These are phyloP conservation scores for Oligia latruncula DNA, from an alignment of 2,888 invertebrate genomes.

Conservation along the genomic window DNA sequence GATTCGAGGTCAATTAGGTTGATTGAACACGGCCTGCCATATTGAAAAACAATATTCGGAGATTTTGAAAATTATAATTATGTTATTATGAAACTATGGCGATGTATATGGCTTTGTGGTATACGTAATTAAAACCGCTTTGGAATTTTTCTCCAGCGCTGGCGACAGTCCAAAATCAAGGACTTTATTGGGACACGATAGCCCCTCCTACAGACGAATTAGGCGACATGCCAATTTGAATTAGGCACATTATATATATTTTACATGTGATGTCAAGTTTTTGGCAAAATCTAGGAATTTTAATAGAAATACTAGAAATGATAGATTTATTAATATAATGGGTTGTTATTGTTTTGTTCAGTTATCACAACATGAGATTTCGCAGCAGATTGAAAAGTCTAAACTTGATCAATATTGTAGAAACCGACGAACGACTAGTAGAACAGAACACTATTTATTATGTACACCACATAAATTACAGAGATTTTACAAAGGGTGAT, in stretches of 20 bases:
- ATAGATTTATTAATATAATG: conserved; percentile 16
- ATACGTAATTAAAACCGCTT: conserved; percentile 10
- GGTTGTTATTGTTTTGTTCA: background rate
- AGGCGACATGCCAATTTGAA: conserved; percentile 54
- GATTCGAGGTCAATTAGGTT: background rate
- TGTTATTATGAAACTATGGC: background rate
- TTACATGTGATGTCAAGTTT: conserved; percentile 6
- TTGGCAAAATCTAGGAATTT: conserved; percentile 39
- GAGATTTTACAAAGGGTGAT: no score
- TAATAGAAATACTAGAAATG: conserved; percentile 25
- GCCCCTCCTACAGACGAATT: conserved; percentile 32
- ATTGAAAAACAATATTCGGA: background rate
- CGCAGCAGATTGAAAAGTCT: background rate
- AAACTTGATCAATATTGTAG: background rate
- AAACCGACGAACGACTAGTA: background rate
- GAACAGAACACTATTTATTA: background rate
- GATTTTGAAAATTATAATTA: background rate
- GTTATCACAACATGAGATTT: background rate
- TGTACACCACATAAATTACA: no score
- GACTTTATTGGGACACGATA: conserved; percentile 34
- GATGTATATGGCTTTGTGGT: background rate
- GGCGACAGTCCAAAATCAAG: conserved; percentile 47
- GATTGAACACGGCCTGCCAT: background rate
- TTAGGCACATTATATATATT: conserved; percentile 28
- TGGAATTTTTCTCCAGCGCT: conserved; percentile 50